phyloP scores from a whole-genome alignment of 2,797 vertebrate genomes.

The Rhinoraja longicauda region DNA sequence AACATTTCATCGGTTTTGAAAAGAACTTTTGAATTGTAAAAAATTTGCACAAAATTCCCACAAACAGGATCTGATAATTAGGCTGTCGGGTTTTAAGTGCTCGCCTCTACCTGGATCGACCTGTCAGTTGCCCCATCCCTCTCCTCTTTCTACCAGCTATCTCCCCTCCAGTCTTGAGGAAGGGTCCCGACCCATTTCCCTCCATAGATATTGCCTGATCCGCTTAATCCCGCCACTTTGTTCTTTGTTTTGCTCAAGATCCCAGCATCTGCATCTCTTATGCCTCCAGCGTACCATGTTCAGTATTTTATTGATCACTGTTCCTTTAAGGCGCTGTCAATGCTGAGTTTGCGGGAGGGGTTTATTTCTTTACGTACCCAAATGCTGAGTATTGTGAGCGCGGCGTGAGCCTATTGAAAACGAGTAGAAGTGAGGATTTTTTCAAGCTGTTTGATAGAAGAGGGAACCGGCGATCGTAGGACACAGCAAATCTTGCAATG shows the following conservation, averaged over 20 bases:
- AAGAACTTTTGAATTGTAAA: background rate
- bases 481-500: constrained; percentile 49
- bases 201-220: too few relatives aligned
- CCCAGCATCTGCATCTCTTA: too few relatives aligned
- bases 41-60: too few relatives aligned
- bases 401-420: constrained; percentile 42
- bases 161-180: too few relatives aligned
- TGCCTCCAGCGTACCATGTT: background rate
- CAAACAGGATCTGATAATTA: background rate
- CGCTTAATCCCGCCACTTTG: too few relatives aligned
- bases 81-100: too few relatives aligned
- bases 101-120: too few relatives aligned
- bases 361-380: background rate
- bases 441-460: constrained; percentile 33
- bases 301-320: background rate
- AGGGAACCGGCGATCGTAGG: constrained; percentile 28
- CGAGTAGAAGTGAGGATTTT: constrained; percentile 39
- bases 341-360: background rate
- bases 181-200: too few relatives aligned
- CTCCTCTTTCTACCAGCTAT: too few relatives aligned
- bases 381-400: constrained; percentile 37
- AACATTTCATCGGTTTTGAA: background rate
- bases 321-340: constrained; percentile 32
- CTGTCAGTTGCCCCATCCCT: too few relatives aligned
- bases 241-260: too few relatives aligned